Evolutionary conservation across 1,140 invertebrate species (phyloP).

Genomic region (Drosophila pandora): DNA sequence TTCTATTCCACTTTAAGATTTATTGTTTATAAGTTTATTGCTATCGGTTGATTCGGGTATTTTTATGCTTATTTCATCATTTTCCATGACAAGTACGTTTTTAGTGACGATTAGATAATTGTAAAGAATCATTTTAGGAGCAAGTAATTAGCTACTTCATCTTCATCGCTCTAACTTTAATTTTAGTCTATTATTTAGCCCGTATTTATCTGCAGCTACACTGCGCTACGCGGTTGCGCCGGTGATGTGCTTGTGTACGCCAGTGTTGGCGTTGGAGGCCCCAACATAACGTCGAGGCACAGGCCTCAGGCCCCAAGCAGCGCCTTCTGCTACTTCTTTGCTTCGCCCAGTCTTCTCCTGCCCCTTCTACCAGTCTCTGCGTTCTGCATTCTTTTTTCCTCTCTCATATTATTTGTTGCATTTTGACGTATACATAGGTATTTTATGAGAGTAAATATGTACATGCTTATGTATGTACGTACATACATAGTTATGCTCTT

Average conservation of each 20-base stretch:
- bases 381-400: slow-evolving; percentile 13
- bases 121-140: neutral
- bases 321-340: slow-evolving; percentile 32
- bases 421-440: slow-evolving; percentile 12
- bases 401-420: slow-evolving; percentile 12
- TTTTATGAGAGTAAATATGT: slow-evolving; percentile 47
- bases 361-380: slow-evolving; percentile 2
- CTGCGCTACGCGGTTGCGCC: slow-evolving; percentile 5
- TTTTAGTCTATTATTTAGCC: neutral
- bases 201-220: neutral
- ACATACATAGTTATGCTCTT: slow-evolving; percentile 65
- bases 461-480: too few relatives aligned
- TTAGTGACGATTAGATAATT: neutral
- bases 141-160: neutral
- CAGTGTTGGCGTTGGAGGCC: slow-evolving; percentile 42
- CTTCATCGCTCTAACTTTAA: neutral
- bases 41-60: slow-evolving; percentile 1
- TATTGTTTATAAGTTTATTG: slow-evolving; percentile 1
- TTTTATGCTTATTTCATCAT: slow-evolving; percentile 3
- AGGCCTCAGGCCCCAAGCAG: slow-evolving; percentile 36
- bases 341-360: neutral
- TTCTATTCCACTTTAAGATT: neutral
- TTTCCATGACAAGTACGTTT: neutral
- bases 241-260: slow-evolving; percentile 7
- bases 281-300: slow-evolving; percentile 32